A percentile compares a stretch with the other conserved stretches of the same genome.
Evolutionary conservation across 2,888 invertebrate species (phyloP).

Genomic region (Trissolcus brochymenae): DNA sequence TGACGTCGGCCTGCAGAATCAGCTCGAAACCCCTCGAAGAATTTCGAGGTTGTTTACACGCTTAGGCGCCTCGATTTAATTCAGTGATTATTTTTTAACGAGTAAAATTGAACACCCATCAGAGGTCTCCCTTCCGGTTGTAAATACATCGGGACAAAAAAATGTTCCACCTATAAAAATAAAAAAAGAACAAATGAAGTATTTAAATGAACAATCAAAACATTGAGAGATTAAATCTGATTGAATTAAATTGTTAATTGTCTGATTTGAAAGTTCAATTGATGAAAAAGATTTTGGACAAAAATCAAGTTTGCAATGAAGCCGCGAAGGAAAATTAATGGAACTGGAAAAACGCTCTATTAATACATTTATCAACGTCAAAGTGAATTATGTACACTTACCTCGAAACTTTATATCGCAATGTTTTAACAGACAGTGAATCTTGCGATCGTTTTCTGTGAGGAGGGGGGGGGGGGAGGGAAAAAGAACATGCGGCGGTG

Average conservation of each 20-base stretch:
- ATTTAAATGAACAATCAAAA: not conserved
- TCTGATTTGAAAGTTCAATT: too few species aligned
- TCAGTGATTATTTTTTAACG: constrained; percentile 76
- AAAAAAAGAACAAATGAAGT: not conserved
- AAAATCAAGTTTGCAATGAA: too few species aligned
- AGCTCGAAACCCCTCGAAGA: constrained; percentile 56
- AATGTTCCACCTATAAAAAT: too few species aligned
- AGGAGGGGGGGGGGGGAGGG: constrained; percentile 1
- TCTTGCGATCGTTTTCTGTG: constrained; percentile 25
- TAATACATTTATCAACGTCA: constrained; percentile 49
- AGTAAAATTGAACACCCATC: constrained; percentile 59
- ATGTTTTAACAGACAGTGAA: constrained; percentile 36
- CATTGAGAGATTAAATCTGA: too few species aligned
- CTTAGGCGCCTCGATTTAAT: constrained; percentile 73
- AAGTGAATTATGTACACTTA: constrained; percentile 35
- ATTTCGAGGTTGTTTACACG: constrained; percentile 72
- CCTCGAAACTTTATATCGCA: constrained; percentile 25
- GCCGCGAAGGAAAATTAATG: constrained; percentile 29
- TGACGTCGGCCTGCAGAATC: constrained; percentile 49
- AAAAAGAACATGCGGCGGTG: constrained; percentile 4
- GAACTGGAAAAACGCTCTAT: constrained; percentile 21
- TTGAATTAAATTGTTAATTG: too few species aligned
- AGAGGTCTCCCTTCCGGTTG: constrained; percentile 22
- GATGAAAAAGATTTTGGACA: too few species aligned
- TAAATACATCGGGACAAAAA: constrained; percentile 20